Percentiles rank a stretch among this genome's conserved stretches.
phyloP scores from a whole-genome alignment of 2,888 invertebrate genomes.

The Sepiola atlantica region DNA sequence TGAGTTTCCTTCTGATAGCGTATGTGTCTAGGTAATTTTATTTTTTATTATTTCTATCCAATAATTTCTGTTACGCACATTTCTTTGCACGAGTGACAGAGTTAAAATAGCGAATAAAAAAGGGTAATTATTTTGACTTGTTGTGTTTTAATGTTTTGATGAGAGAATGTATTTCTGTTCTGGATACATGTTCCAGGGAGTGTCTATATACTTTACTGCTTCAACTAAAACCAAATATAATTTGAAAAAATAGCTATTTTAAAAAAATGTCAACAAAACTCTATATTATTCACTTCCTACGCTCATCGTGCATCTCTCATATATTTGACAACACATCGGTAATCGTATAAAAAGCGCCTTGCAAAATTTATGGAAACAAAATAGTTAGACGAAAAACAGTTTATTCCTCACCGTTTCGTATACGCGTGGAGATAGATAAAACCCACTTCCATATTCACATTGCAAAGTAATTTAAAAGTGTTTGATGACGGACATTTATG shows the following conservation, averaged over 20 bases:
- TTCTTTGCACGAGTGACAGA: too few relatives aligned
- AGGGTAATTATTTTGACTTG: too few relatives aligned
- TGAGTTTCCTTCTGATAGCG: too few relatives aligned
- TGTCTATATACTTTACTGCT: not conserved
- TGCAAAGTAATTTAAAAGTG: not conserved
- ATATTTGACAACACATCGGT: not conserved
- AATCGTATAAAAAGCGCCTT: not conserved
- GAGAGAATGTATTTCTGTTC: too few relatives aligned
- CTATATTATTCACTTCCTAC: not conserved
- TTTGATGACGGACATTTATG: not conserved
- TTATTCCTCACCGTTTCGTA: not conserved
- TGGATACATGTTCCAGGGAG: not conserved
- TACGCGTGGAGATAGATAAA: too few relatives aligned
- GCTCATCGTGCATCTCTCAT: not conserved
- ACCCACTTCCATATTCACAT: not conserved
- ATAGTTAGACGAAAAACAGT: not conserved
- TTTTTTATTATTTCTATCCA: too few relatives aligned
- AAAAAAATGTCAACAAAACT: not conserved
- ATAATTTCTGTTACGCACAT: too few relatives aligned
- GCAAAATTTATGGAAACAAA: not conserved
- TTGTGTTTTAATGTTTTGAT: too few relatives aligned
- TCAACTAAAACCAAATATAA: not conserved
- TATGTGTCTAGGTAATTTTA: too few relatives aligned
- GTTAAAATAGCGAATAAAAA: too few relatives aligned
- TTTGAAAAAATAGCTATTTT: too few relatives aligned